Base-by-base conservation (phyloP, 2,113 vertebrate species). In the Indicator indicator region DNA sequence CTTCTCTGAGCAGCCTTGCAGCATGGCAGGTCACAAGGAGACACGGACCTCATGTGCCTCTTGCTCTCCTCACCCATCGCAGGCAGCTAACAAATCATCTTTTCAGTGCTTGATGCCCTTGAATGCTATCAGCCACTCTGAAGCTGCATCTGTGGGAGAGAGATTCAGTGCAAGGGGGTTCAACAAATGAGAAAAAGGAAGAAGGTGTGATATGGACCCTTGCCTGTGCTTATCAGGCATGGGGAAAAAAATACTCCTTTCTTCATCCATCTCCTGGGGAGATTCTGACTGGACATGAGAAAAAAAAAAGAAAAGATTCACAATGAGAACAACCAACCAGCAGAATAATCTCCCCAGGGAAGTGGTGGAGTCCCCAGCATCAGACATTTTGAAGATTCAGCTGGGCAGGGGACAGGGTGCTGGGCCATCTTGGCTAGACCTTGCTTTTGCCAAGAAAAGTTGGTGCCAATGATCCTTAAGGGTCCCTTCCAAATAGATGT, bases 11-110 rank as follows among this genome's bases (percentile, higher is more conserved):
- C 18, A 24, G 4, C 50, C 60, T 77, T 11, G 71, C 23, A 2
- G 55, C 63, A n/a, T n/a, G n/a, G n/a, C n/a, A n/a, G n/a, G n/a
- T n/a, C n/a, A 5, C 19, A 3, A 8, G 38, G 64, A 67, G 62
- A 20, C 19, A 3, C 1, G 48, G 75, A 24, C 12, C 21, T 68
- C 36, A 11, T 3, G 0, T 1, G 10, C 8, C 8, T 38, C 33
- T 27, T 1, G 1, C 10, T 67, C 32, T 36, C 28, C 44, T 32
- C 30, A 36, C 12, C 5, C 55, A 24, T 26, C 65, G 2, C 12
- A 2, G 24, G 5, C 17, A 59, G 59, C 4, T 54, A 30, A 50
- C 48, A 64, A 93, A 56, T 24, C 36, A 32, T 33, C 2, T 11
- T 71, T 48, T 54, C 28, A 3, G 55, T 4, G 48, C 48, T 30